Percentiles rank a stretch among this genome's conserved stretches.
Evolutionary conservation across 1,140 invertebrate species (phyloP).

Genomic region (Teleopsis dalmanni): DNA sequence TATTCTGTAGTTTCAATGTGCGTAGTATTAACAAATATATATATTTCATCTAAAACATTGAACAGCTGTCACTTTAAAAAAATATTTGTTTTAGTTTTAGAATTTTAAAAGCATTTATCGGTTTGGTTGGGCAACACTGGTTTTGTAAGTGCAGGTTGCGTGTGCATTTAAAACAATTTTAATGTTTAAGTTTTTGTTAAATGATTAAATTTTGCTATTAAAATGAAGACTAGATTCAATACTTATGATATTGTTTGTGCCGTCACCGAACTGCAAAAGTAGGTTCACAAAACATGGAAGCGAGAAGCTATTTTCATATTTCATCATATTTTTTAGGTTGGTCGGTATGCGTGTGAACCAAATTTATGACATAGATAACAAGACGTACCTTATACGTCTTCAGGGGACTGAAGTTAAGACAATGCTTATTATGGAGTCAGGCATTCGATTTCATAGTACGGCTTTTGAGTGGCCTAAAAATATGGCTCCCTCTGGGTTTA

Average conservation of each 20-base stretch:
- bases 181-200: no score
- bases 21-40: no score
- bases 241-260: constrained; percentile 84
- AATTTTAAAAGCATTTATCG: no score
- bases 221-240: constrained; percentile 87
- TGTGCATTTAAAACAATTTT: no score
- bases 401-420: constrained; percentile 75
- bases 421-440: constrained; percentile 89
- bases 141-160: no score
- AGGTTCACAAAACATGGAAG: constrained; percentile 28
- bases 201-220: no score
- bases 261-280: constrained; percentile 78
- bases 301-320: constrained; percentile 9
- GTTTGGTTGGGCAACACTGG: no score
- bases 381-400: constrained; percentile 90
- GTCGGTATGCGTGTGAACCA: constrained; percentile 91
- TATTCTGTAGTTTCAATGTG: no score
- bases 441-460: constrained; percentile 87
- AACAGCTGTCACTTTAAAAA: no score
- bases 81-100: no score
- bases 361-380: constrained; percentile 95
- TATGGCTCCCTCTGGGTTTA: constrained; percentile 88
- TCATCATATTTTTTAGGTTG: constrained; percentile 51
- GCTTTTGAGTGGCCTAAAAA: constrained; percentile 98
- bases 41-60: no score